Conservation (phyloP, 2,113 vertebrate genomes). For the Protobothrops flavoviridis region DNA sequence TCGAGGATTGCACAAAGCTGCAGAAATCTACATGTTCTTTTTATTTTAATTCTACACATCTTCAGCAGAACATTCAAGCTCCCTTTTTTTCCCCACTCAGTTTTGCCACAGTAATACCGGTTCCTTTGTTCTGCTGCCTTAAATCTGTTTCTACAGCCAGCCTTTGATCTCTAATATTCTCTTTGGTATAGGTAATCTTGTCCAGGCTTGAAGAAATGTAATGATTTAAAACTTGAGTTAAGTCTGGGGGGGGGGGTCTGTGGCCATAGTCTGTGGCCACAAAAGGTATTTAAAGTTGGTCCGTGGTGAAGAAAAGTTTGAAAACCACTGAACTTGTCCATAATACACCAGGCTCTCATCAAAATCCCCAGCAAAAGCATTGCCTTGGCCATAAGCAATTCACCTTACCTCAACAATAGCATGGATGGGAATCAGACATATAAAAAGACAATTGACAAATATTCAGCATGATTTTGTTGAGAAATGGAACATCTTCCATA, state of each 20-base stretch:
- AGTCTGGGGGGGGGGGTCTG: background rate
- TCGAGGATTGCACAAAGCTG: background rate
- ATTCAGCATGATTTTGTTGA: background rate
- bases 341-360: slow-evolving; percentile 39
- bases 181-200: slow-evolving; percentile 27
- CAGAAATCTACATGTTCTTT: background rate
- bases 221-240: background rate
- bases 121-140: slow-evolving; percentile 16
- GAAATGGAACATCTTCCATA: background rate
- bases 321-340: background rate
- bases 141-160: slow-evolving; percentile 28
- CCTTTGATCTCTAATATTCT: slow-evolving; percentile 35
- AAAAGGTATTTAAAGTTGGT: background rate
- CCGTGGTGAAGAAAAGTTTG: background rate
- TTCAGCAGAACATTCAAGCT: background rate
- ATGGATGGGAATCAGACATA: slow-evolving; percentile 27
- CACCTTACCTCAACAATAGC: background rate
- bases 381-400: slow-evolving; percentile 5
- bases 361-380: slow-evolving; percentile 26
- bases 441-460: slow-evolving; percentile 24
- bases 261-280: background rate
- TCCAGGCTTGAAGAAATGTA: background rate
- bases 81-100: slow-evolving; percentile 22
- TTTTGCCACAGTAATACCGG: slow-evolving; percentile 6
- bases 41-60: background rate